Conservation (phyloP, 2,888 invertebrate genomes). For the Mythimna impura region DNA sequence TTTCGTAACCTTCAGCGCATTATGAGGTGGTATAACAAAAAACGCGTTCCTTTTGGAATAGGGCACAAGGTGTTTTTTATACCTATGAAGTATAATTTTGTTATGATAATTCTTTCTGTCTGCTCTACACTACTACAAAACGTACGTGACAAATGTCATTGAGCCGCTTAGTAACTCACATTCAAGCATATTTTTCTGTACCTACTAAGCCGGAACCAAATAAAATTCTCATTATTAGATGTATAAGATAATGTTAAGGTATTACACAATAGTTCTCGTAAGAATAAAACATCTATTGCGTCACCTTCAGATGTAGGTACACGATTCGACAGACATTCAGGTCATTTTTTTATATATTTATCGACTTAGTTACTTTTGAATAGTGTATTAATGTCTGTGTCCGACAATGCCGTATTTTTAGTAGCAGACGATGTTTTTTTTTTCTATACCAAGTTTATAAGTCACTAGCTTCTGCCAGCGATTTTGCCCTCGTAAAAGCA, state of each 20-base stretch:
- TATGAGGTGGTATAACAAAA: too few species aligned
- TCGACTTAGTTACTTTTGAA: slow-evolving; percentile 21
- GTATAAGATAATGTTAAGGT: slow-evolving; percentile 11
- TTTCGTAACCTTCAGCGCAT: too few species aligned
- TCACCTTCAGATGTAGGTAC: slow-evolving; percentile 31
- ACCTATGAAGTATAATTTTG: too few species aligned
- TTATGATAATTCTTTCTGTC: not conserved
- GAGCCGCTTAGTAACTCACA: not conserved
- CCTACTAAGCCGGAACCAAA: slow-evolving; percentile 7
- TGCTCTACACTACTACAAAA: not conserved
- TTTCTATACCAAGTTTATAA: not conserved
- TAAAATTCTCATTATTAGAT: slow-evolving; percentile 6
- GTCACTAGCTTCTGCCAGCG: not conserved
- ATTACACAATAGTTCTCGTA: slow-evolving; percentile 34
- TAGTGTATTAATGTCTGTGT: slow-evolving; percentile 4
- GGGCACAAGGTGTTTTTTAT: too few species aligned
- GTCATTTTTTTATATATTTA: slow-evolving; percentile 46
- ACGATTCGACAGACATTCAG: slow-evolving; percentile 42
- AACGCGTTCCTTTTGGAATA: too few species aligned
- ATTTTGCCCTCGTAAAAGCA: not conserved
- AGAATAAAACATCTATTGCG: slow-evolving; percentile 34
- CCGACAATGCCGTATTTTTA: slow-evolving; percentile 5
- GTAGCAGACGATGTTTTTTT: not conserved
- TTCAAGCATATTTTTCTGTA: not conserved
- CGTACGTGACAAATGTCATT: not conserved